These are phyloP conservation scores for Protophormia terraenovae DNA, from an alignment of 2,888 invertebrate genomes.

Conservation along the genomic window DNA sequence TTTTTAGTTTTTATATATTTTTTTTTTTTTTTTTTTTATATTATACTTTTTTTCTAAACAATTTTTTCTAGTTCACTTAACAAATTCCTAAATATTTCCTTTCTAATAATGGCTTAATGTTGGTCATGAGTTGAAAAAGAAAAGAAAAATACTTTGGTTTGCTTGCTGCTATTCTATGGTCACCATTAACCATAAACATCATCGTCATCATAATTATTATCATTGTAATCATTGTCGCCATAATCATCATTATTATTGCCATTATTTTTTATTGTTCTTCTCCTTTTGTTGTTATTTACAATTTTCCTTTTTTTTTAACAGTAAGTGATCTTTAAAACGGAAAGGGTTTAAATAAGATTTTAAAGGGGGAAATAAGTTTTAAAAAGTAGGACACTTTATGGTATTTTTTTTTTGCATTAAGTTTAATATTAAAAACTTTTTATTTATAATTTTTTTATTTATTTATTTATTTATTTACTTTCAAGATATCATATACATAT, in stretches of 20 bases:
- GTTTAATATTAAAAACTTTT: too few species aligned
- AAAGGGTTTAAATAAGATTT: neutral
- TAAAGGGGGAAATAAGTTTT: too few species aligned
- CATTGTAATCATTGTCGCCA: conserved; percentile 6
- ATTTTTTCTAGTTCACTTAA: conserved; percentile 58
- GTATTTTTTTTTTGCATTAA: too few species aligned
- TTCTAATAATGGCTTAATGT: conserved; percentile 31
- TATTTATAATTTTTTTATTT: too few species aligned
- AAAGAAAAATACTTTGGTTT: neutral
- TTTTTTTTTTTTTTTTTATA: neutral
- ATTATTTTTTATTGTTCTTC: conserved; percentile 49
- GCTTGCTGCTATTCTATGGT: conserved; percentile 29
- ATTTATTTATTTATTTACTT: too few species aligned
- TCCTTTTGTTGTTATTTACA: neutral
- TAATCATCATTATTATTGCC: conserved; percentile 41
- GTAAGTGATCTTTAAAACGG: neutral
- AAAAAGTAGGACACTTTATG: neutral
- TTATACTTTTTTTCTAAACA: conserved; percentile 32
- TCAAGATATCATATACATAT: too few species aligned
- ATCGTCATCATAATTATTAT: conserved; percentile 22
- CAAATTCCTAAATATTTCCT: conserved; percentile 63
- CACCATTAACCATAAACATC: conserved; percentile 45
- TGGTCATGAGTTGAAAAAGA: neutral
- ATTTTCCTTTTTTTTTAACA: too few species aligned
- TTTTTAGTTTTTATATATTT: conserved; percentile 13